Percentiles rank a stretch among this genome's conserved stretches.
These are phyloP conservation scores for Ameiurus melas DNA, from an alignment of 2,113 vertebrate genomes.

Conservation along the genomic window DNA sequence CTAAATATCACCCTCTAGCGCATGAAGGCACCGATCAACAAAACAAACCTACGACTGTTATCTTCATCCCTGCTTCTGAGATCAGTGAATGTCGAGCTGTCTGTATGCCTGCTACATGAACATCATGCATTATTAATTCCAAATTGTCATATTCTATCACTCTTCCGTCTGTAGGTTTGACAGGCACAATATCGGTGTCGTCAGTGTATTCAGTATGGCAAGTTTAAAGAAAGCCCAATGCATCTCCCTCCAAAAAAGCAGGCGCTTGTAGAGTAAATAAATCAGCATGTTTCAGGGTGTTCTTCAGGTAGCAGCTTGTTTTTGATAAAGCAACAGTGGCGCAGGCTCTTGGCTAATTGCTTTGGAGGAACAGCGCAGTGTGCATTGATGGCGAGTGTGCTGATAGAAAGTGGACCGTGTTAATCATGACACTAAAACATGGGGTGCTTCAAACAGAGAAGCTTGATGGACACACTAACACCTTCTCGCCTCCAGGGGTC, in stretches of 20 bases:
- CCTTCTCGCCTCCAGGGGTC: constrained; percentile 65
- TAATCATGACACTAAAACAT: constrained; percentile 69
- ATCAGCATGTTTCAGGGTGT: constrained; percentile 68
- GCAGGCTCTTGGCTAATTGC: constrained; percentile 71
- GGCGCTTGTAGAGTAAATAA: constrained; percentile 70
- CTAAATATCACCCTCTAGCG: constrained; percentile 13
- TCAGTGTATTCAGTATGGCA: constrained; percentile 50
- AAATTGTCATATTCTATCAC: constrained; percentile 37
- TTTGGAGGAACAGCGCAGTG: constrained; percentile 69
- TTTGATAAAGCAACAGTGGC: constrained; percentile 71
- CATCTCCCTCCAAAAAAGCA: constrained; percentile 61
- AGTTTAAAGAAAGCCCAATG: constrained; percentile 59
- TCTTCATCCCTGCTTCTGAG: neutral
- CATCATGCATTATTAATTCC: constrained; percentile 26
- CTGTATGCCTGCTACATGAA: neutral
- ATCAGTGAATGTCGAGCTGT: constrained; percentile 21
- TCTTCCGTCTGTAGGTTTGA: neutral
- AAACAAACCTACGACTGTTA: neutral
- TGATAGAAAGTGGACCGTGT: constrained; percentile 72
- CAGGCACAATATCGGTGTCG: constrained; percentile 10
- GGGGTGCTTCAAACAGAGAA: constrained; percentile 33
- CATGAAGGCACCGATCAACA: constrained; percentile 30
- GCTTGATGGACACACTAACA: constrained; percentile 54
- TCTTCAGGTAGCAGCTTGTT: constrained; percentile 73
- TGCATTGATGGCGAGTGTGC: constrained; percentile 66